Conservation (phyloP, 2,113 vertebrate genomes). For the Dicerorhinus sumatrensis region DNA sequence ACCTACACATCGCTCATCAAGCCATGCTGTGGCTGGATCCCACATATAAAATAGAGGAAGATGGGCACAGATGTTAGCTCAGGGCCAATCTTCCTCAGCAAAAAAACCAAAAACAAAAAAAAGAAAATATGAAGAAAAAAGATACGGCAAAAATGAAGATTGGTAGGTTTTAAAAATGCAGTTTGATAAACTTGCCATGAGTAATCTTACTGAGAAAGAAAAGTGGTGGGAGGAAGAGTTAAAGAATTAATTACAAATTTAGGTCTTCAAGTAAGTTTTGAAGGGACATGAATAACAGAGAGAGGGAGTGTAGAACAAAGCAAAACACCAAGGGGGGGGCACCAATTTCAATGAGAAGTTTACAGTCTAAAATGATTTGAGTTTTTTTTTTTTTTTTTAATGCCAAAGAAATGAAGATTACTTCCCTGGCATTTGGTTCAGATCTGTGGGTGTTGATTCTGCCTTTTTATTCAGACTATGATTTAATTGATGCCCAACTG, state of each 20-base stretch:
- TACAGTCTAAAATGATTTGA: conserved; percentile 27
- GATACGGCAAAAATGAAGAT: conserved; percentile 3
- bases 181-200: not conserved
- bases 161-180: conserved; percentile 1
- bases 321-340: not conserved
- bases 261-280: not conserved
- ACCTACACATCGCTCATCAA: too few relatives aligned
- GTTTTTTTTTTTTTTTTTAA: not conserved
- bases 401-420: not conserved
- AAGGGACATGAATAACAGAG: not conserved
- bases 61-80: too few relatives aligned
- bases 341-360: not conserved
- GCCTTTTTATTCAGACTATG: conserved; percentile 23
- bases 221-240: not conserved
- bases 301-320: not conserved
- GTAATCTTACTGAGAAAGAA: not conserved
- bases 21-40: too few relatives aligned
- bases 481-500: not conserved
- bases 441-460: conserved; percentile 11
- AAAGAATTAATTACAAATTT: conserved; percentile 20
- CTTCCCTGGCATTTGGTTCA: conserved; percentile 36
- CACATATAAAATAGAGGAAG: too few relatives aligned
- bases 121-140: conserved; percentile 2
- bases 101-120: not conserved
- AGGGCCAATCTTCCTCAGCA: too few relatives aligned